These are phyloP conservation scores for Chaetodon auriga DNA, from an alignment of 2,113 vertebrate species.

Conservation along the genomic window DNA sequence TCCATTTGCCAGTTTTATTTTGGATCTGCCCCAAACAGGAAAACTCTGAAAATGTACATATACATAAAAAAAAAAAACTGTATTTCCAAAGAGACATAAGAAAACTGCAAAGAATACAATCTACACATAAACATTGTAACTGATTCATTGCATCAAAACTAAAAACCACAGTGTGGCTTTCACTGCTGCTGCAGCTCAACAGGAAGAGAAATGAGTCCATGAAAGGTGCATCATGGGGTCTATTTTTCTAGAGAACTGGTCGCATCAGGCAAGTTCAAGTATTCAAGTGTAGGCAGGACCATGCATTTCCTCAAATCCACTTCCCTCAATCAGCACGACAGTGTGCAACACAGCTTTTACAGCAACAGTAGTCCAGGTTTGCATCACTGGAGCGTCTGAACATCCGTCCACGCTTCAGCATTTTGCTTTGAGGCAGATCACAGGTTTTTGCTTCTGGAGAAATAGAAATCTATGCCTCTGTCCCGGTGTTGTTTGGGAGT, in stretches of 20 bases:
- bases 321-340: neutral
- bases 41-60: neutral
- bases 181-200: neutral
- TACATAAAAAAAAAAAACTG: neutral
- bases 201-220: constrained; percentile 26
- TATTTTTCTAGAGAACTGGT: neutral
- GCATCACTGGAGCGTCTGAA: neutral
- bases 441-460: constrained; percentile 82
- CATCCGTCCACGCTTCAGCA: neutral
- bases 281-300: neutral
- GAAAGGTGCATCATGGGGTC: neutral
- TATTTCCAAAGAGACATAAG: neutral
- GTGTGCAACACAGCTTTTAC: neutral
- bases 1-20: neutral
- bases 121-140: neutral
- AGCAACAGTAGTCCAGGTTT: neutral
- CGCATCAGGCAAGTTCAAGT: neutral
- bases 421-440: neutral
- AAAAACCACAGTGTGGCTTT: constrained; percentile 15
- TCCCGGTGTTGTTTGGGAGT: constrained; percentile 74
- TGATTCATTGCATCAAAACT: neutral
- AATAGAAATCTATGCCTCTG: constrained; percentile 89
- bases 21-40: neutral
- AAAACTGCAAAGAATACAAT: neutral
- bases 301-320: constrained; percentile 26